These are phyloP conservation scores for Drosophila subobscura DNA, from an alignment of 1,140 invertebrate species.

Conservation along the genomic window DNA sequence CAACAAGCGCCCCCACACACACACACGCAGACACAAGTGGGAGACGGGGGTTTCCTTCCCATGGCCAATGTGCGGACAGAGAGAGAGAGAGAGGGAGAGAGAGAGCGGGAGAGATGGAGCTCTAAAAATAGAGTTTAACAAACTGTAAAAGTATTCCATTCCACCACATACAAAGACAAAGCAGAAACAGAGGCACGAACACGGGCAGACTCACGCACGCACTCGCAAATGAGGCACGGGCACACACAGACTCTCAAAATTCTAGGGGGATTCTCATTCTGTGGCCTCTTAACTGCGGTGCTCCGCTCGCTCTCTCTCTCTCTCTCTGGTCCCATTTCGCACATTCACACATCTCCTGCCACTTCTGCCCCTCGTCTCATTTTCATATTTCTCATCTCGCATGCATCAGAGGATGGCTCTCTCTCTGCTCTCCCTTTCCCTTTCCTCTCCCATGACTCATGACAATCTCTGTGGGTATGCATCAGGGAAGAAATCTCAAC, in stretches of 20 bases:
- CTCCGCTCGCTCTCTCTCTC: neutral
- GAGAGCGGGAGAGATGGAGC: conserved; percentile 21
- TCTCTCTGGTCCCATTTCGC: conserved; percentile 8
- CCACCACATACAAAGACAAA: conserved; percentile 75
- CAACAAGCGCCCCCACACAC: conserved; percentile 71
- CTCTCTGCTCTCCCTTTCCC: conserved; percentile 16
- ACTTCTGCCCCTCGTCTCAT: conserved; percentile 1
- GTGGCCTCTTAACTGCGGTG: conserved; percentile 3
- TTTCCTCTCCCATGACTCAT: no score
- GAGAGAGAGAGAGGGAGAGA: no score
- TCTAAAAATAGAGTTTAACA: conserved; percentile 82
- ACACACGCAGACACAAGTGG: conserved; percentile 1
- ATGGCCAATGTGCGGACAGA: conserved; percentile 56
- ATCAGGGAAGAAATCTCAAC: conserved; percentile 63
- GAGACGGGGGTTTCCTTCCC: conserved; percentile 49
- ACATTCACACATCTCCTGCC: conserved; percentile 13
- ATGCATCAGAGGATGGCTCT: conserved; percentile 26
- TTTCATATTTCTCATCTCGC: conserved; percentile 45
- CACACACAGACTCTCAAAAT: neutral
- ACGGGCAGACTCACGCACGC: conserved; percentile 19
- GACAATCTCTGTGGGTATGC: conserved; percentile 43
- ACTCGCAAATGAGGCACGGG: conserved; percentile 22
- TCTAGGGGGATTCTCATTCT: conserved; percentile 21
- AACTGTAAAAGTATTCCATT: conserved; percentile 81
- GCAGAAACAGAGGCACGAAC: conserved; percentile 35